Conservation (phyloP, 2,113 vertebrate species). For the Marmota flaviventris region DNA sequence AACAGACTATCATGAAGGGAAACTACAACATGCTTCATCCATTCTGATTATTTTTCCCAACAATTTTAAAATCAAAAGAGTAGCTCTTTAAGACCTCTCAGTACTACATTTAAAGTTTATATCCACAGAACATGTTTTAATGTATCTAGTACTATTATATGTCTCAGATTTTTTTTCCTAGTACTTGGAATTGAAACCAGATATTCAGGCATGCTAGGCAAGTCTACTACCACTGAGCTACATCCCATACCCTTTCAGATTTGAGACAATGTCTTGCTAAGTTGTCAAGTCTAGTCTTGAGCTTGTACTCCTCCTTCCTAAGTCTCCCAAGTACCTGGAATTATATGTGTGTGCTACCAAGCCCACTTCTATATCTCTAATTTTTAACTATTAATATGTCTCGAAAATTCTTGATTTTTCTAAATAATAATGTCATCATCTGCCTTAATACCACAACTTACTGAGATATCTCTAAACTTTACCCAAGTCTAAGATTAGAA, state of each 20-base stretch:
- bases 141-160: background rate
- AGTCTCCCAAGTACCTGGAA: too few relatives aligned
- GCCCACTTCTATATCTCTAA: background rate
- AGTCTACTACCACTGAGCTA: too few relatives aligned
- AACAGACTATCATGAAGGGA: background rate
- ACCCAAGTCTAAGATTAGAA: constrained; percentile 1
- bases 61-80: background rate
- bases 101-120: background rate
- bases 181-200: too few relatives aligned
- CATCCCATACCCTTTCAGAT: too few relatives aligned
- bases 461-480: background rate
- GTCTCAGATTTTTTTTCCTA: background rate
- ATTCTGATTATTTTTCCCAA: background rate
- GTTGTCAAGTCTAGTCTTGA: too few relatives aligned
- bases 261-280: too few relatives aligned
- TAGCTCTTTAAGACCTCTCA: background rate
- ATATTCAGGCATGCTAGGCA: too few relatives aligned
- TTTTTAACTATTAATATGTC: background rate
- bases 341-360: too few relatives aligned
- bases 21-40: background rate
- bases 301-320: too few relatives aligned
- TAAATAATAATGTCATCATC: background rate
- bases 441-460: background rate
- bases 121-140: background rate
- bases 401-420: constrained; percentile 31